Conservation (phyloP, 37 sponge, comb jelly and placozoan species). For the Ianthella basta region DNA sequence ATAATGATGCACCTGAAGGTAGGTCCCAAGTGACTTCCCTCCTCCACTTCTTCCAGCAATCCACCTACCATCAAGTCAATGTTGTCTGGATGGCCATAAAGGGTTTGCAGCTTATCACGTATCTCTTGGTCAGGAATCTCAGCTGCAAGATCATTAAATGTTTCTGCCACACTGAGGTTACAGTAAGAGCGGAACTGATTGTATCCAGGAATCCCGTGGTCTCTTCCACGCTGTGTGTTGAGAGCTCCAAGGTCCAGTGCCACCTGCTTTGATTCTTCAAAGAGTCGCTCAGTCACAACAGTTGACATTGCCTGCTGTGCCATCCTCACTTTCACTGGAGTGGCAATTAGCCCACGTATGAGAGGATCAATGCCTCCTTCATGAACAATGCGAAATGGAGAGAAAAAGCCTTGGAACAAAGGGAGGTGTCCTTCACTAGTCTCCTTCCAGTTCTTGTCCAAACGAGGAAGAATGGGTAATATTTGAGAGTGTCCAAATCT, state of each 20-base stretch:
- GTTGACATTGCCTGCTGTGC: constrained; percentile 49
- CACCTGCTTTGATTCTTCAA: constrained; percentile 57
- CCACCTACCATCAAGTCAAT: constrained; percentile 91
- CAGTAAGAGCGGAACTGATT: constrained; percentile 60
- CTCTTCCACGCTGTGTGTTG: constrained; percentile 91
- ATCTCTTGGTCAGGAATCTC: constrained; percentile 44
- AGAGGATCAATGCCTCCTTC: constrained; percentile 89
- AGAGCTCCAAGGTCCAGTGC: constrained; percentile 80
- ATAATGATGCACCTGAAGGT: constrained; percentile 85
- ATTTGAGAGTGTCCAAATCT: constrained; percentile 91
- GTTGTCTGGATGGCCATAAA: constrained; percentile 64
- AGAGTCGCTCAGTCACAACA: constrained; percentile 75
- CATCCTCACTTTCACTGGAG: constrained; percentile 54
- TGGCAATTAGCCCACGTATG: constrained; percentile 71
- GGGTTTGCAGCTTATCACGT: constrained; percentile 28
- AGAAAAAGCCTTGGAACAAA: constrained; percentile 82
- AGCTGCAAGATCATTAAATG: constrained; percentile 47
- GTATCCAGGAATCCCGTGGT: constrained; percentile 88
- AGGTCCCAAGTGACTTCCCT: constrained; percentile 77
- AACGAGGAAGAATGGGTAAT: constrained; percentile 61
- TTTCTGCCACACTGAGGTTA: constrained; percentile 35
- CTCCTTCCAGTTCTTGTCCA: constrained; percentile 56
- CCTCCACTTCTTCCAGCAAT: constrained; percentile 61
- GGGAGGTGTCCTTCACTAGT: constrained; percentile 51
- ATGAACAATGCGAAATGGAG: constrained; percentile 70